Evolutionary conservation across 2,888 invertebrate species (phyloP), one percentile per base, ranked within the genome.

Genomic region (Trisateles emortualis): DNA sequence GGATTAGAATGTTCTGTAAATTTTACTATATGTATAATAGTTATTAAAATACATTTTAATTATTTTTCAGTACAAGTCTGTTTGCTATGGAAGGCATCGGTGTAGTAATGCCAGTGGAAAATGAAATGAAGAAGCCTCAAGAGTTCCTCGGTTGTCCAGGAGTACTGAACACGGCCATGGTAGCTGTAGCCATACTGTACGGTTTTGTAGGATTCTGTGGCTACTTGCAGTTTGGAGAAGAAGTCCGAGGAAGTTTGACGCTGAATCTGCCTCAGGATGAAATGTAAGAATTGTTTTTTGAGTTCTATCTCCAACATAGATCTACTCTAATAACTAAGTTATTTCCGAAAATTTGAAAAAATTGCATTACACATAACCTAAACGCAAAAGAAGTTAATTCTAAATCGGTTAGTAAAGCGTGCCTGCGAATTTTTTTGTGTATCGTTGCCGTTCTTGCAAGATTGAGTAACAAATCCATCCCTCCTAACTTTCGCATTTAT

Each of bases 51-150:
- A 35, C 4, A 6, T 40, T 52, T 40, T n/a, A 29, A 32, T 8
- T 26, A 26, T 26, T 26, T 78, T 77, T 3, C 81, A 94, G 99
- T 45, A 99, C 98, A 3, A 98, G 98, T 11, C 95, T 99, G 45
- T 99, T 99, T 84, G 98, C 99, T 0, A 99, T 99, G 95, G 99
- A 99, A 90, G 98, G 98, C 30, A 99, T 99, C 63, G 97, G 97
- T 42, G 96, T 96, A 48, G 97, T 99, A 26, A 95, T 99, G 94
- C 99, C 99, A 0, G 95, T 99, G 14, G 98, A 99, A 88, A 98
- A 98, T 83, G 96, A 96, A 45, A 98, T 99, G 98, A 93, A 93
- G 58, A 95, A 95, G 52, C 98, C 98, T 0, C 93, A 95, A 24
- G 95, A 96, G 48, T 97, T 97, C 81, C 94, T 98, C 44, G 95